phyloP scores from a whole-genome alignment of 2,113 vertebrate genomes.

The Globicephala melas region DNA sequence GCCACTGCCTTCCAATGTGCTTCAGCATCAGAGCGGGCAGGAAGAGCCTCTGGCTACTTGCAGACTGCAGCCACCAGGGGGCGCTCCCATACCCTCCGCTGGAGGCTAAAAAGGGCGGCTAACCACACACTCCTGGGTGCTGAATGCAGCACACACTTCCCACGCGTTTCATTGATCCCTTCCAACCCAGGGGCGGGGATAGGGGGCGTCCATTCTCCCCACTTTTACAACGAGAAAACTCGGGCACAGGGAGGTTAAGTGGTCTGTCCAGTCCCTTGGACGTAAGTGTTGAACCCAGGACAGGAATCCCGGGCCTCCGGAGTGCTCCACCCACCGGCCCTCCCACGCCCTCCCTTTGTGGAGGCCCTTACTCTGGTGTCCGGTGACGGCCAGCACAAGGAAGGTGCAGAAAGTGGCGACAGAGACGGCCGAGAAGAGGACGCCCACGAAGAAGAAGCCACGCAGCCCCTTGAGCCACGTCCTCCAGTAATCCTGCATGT shows the following conservation, averaged over 20 bases:
- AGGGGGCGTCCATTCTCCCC: neutral
- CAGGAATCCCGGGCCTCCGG: neutral
- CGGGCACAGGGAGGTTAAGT: neutral
- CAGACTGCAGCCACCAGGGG: conserved; percentile 32
- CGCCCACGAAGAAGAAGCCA: conserved; percentile 90
- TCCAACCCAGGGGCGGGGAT: neutral
- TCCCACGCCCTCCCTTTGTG: no score
- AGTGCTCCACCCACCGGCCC: neutral
- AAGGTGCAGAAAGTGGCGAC: conserved; percentile 89
- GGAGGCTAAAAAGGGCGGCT: neutral
- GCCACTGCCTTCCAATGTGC: neutral
- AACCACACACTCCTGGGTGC: no score
- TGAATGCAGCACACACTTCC: neutral
- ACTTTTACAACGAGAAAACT: neutral
- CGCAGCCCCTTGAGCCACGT: conserved; percentile 96
- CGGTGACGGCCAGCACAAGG: conserved; percentile 87
- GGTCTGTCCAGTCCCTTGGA: neutral
- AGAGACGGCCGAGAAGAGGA: conserved; percentile 87
- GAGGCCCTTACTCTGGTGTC: conserved; percentile 87
- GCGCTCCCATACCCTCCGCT: neutral
- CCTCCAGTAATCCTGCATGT: conserved; percentile 96
- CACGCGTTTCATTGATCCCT: neutral
- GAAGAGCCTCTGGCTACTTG: neutral
- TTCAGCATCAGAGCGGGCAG: neutral
- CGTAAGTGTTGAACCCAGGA: neutral